Evolutionary conservation across 2,113 vertebrate species (phyloP).

Genomic region (Australoheros scitulus): DNA sequence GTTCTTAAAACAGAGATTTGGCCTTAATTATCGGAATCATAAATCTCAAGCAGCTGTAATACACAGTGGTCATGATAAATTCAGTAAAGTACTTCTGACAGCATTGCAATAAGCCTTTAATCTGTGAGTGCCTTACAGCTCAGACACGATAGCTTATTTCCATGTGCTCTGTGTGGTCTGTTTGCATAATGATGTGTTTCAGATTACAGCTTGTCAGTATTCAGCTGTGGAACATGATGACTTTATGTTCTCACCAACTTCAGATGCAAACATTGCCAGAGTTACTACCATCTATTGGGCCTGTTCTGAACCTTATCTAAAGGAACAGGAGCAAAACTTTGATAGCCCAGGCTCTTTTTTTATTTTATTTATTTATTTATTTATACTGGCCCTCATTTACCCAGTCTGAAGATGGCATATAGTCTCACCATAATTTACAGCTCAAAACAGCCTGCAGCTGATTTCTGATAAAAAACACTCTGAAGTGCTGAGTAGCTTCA

Average conservation of each 20-base stretch:
- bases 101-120: constrained; percentile 5
- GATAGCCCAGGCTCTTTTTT: constrained; percentile 24
- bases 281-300: background rate
- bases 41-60: background rate
- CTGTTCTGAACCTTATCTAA: background rate
- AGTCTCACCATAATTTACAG: constrained; percentile 17
- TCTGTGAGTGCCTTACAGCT: constrained; percentile 16
- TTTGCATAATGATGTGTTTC: constrained; percentile 7
- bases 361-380: background rate
- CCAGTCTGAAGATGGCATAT: background rate
- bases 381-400: background rate
- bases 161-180: background rate
- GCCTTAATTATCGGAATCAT: background rate
- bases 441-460: constrained; percentile 8
- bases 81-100: background rate
- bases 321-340: background rate
- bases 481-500: background rate
- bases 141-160: constrained; percentile 8
- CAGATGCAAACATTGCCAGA: background rate
- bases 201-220: background rate
- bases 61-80: background rate
- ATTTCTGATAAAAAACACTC: constrained; percentile 13
- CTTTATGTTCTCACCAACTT: background rate
- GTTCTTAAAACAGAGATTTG: constrained; percentile 1
- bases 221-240: background rate